Base-by-base conservation (phyloP, 1,140 invertebrate genomes). In the Solenopsis invicta region DNA sequence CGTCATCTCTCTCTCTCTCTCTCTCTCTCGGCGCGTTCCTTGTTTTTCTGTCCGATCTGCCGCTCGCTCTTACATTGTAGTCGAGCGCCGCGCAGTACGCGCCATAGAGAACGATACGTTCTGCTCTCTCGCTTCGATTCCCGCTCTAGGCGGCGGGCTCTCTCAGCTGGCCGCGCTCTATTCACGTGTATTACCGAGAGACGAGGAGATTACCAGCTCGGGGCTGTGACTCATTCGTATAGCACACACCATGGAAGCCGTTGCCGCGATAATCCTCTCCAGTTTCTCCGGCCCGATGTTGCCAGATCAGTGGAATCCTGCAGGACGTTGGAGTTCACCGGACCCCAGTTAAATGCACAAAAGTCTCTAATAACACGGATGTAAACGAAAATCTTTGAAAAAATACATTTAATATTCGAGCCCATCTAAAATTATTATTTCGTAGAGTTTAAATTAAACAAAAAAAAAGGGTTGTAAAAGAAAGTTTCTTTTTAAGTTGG, bases 221-320 rank as follows among this genome's bases (percentile, higher is more conserved):
- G n/a, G 69, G 64, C 67, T 72, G 75, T 91, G 90, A 91, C 89
- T 91, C 90, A 91, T 64, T 87, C 72, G 64, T 76, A 88, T 81
- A 84, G 24, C 24, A 66, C 41, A 87, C 45, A 67, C 78, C 56
- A 87, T 85, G 64, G 48, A 88, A 86, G 50, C 82, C 52, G 50
- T 52, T 48, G 54, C 50, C n/a, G 37, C 59, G 87, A 91, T 92
- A 91, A 92, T 92, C 84, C 71, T 37, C 52, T 86, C 66, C 75
- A 29, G 16, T 56, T 56, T 88, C 69, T 75, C 29, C 45, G 37
- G n/a, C 37, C 80, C 67, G 56, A 29, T 84, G 69, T 84, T 84
- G 69, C 41, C 80, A 56, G 54, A 84, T 84, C 80, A 71, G 62
- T 84, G 24, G 13, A 81, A 56, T 71, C 37, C 66, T 62, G 37